Percentiles rank a stretch among this genome's conserved stretches.
phyloP scores from a whole-genome alignment of 2,797 vertebrate species.

The Gadopsis bispinosus region DNA sequence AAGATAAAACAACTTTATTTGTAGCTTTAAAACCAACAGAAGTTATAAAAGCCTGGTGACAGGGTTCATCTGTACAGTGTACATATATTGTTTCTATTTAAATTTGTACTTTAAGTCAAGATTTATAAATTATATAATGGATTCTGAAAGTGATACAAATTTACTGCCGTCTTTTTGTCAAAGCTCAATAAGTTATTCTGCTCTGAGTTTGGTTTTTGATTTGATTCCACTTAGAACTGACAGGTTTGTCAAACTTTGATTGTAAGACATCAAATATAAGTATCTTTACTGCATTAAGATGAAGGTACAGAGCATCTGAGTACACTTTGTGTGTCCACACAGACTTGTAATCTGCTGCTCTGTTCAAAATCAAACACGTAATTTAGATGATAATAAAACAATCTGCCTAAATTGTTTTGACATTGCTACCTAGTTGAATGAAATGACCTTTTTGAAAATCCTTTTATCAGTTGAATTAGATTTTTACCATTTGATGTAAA shows the following conservation, averaged over 20 bases:
- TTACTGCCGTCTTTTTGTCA: neutral
- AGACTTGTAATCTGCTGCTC: neutral
- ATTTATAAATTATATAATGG: neutral
- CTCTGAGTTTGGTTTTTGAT: neutral
- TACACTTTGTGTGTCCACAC: neutral
- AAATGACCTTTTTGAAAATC: neutral
- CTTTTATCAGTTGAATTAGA: neutral
- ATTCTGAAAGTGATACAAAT: neutral
- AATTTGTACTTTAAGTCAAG: neutral
- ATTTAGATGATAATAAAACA: neutral
- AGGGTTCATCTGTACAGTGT: neutral
- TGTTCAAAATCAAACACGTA: neutral
- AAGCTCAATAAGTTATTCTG: neutral
- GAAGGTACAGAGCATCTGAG: neutral
- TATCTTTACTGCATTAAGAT: neutral
- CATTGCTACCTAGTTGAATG: neutral
- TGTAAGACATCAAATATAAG: neutral
- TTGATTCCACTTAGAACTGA: neutral
- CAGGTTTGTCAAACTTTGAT: neutral
- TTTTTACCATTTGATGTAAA: constrained; percentile 17
- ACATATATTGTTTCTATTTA: neutral
- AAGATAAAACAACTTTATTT: neutral
- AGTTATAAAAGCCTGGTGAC: neutral
- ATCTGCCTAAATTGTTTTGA: neutral
- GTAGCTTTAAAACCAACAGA: neutral